Evolutionary conservation across 2,888 invertebrate genomes (phyloP).

Genomic region (Eilema depressum): DNA sequence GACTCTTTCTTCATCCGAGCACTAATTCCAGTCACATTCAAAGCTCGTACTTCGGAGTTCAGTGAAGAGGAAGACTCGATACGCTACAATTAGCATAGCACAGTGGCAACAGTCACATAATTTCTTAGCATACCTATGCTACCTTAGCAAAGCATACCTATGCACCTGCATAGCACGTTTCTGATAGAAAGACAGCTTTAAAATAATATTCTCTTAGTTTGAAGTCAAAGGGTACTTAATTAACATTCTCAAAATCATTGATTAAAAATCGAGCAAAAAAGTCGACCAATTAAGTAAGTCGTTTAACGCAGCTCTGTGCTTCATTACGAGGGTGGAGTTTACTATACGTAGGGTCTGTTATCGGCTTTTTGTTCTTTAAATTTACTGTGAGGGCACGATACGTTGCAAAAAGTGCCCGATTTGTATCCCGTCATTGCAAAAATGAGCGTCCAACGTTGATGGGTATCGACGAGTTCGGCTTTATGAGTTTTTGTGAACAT

Average conservation of each 20-base stretch:
- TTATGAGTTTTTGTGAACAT: not conserved
- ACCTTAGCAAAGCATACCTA: too few species aligned
- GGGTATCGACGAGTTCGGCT: not conserved
- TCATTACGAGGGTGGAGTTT: slow-evolving; percentile 18
- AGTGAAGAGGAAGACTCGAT: too few species aligned
- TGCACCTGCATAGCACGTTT: too few species aligned
- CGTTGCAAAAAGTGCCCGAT: not conserved
- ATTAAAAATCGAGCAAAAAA: slow-evolving; percentile 35
- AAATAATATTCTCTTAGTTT: slow-evolving; percentile 11
- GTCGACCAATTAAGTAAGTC: slow-evolving; percentile 44
- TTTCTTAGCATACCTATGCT: too few species aligned
- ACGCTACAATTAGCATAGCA: too few species aligned
- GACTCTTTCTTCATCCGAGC: too few species aligned
- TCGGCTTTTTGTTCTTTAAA: slow-evolving; percentile 42
- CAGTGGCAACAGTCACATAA: too few species aligned
- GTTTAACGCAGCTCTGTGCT: slow-evolving; percentile 47
- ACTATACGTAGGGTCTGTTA: slow-evolving; percentile 36
- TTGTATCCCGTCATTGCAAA: not conserved
- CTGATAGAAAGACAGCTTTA: too few species aligned
- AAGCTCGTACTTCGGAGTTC: too few species aligned
- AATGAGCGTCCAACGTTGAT: not conserved
- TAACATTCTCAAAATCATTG: slow-evolving; percentile 17
- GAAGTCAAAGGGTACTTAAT: not conserved
- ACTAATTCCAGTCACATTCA: too few species aligned
- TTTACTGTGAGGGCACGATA: not conserved